Conservation (phyloP, 2,888 invertebrate genomes). For the Cantharis nigra region DNA sequence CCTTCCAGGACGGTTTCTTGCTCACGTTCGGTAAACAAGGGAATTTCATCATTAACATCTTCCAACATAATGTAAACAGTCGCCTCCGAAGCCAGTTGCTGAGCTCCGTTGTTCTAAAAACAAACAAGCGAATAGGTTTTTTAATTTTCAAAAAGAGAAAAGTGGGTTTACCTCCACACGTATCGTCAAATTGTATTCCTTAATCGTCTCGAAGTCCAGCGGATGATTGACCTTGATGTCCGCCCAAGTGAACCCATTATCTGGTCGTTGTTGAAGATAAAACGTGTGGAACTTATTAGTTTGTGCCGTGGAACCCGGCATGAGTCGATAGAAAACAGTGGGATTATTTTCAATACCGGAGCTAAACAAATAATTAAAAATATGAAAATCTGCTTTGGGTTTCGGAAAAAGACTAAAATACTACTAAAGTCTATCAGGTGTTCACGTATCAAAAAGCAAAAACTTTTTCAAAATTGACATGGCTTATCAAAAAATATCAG, state of each 20-base stretch:
- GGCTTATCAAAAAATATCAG: slow-evolving; percentile 52
- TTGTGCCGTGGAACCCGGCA: slow-evolving; percentile 94
- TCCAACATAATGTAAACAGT: slow-evolving; percentile 92
- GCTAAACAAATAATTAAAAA: slow-evolving; percentile 60
- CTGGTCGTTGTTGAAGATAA: slow-evolving; percentile 91
- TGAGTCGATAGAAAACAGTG: slow-evolving; percentile 92
- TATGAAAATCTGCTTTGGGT: slow-evolving; percentile 1
- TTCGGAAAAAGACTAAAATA: slow-evolving; percentile 2
- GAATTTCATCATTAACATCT: slow-evolving; percentile 97
- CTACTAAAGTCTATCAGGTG: slow-evolving; percentile 35
- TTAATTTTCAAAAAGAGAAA: neutral
- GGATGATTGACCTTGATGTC: slow-evolving; percentile 96
- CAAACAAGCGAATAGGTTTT: slow-evolving; percentile 6
- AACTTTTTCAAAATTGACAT: slow-evolving; percentile 43
- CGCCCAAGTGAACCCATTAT: slow-evolving; percentile 92
- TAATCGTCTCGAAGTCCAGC: slow-evolving; percentile 91
- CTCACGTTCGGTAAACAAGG: slow-evolving; percentile 91
- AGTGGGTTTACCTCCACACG: slow-evolving; percentile 81
- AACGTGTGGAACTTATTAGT: slow-evolving; percentile 96
- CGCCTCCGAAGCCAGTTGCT: slow-evolving; percentile 92
- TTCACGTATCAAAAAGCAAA: slow-evolving; percentile 38
- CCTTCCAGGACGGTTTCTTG: slow-evolving; percentile 95
- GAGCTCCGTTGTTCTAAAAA: slow-evolving; percentile 89
- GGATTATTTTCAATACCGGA: slow-evolving; percentile 96
- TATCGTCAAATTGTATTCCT: slow-evolving; percentile 94